These are phyloP conservation scores for Xestia xanthographa DNA, from an alignment of 2,888 invertebrate species.

Conservation along the genomic window DNA sequence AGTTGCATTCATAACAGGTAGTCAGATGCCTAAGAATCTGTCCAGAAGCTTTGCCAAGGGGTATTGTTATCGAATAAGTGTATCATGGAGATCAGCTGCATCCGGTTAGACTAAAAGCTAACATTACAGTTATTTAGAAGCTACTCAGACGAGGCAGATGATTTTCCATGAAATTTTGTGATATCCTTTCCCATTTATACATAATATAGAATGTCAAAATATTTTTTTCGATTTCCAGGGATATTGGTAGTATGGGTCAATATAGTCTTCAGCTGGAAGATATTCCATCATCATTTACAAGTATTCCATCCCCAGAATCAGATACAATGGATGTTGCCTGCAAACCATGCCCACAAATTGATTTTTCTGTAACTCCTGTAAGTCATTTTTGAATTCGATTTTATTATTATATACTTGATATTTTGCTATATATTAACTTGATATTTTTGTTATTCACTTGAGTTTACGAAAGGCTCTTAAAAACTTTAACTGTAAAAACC, in stretches of 20 bases:
- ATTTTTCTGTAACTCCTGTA: conserved; percentile 37
- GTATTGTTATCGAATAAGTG: not conserved
- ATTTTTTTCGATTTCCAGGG: conserved; percentile 23
- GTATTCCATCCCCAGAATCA: conserved; percentile 40
- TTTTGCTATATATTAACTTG: no score
- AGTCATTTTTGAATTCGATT: not conserved
- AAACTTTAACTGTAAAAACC: not conserved
- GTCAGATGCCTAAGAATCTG: not conserved
- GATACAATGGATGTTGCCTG: conserved; percentile 53
- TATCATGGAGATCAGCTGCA: not conserved
- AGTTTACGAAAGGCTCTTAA: not conserved
- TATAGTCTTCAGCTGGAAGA: conserved; percentile 19
- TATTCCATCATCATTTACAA: conserved; percentile 16
- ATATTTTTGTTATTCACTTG: not conserved
- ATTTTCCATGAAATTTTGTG: not conserved
- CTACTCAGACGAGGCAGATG: not conserved
- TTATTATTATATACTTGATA: no score
- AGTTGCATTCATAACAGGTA: not conserved
- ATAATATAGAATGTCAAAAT: not conserved
- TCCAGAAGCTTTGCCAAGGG: not conserved
- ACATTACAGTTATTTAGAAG: no score
- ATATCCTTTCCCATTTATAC: not conserved
- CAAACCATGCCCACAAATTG: conserved; percentile 9
- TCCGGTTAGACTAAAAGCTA: not conserved
- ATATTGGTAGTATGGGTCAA: conserved; percentile 32